phyloP scores from a whole-genome alignment of 2,113 vertebrate species.

The Zeus faber region DNA sequence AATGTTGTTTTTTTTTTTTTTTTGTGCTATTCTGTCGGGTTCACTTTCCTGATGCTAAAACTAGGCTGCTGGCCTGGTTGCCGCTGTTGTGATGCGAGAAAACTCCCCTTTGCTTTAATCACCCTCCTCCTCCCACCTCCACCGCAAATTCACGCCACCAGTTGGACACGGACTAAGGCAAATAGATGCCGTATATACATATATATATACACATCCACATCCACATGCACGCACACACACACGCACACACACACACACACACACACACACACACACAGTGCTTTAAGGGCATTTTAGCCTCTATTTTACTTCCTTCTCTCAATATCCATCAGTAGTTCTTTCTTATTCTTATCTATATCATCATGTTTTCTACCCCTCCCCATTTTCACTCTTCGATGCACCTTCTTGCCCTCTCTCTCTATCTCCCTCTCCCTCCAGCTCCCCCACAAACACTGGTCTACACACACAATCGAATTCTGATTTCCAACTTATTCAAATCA shows the following conservation, averaged over 20 bases:
- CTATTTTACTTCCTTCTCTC: background rate
- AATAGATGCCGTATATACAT: background rate
- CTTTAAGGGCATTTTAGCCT: too few species aligned
- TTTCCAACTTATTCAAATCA: slow-evolving; percentile 41
- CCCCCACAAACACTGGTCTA: slow-evolving; percentile 17
- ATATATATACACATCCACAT: too few species aligned
- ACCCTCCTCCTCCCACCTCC: slow-evolving; percentile 17
- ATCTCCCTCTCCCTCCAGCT: background rate
- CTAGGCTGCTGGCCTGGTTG: slow-evolving; percentile 34
- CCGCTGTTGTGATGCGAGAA: too few species aligned
- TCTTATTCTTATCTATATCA: background rate
- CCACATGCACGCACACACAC: background rate
- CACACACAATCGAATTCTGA: background rate
- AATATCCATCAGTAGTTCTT: too few species aligned
- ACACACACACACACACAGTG: slow-evolving; percentile 17
- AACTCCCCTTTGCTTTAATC: too few species aligned
- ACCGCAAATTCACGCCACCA: slow-evolving; percentile 1
- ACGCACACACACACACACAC: background rate
- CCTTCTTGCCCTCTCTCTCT: too few species aligned
- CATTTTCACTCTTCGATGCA: too few species aligned
- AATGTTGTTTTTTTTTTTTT: slow-evolving; percentile 31
- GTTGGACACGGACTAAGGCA: background rate
- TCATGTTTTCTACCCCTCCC: too few species aligned
- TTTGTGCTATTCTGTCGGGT: slow-evolving; percentile 34
- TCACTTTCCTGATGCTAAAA: slow-evolving; percentile 26